These are phyloP conservation scores for Cepaea hortensis DNA, from an alignment of 2,888 invertebrate species.

Conservation along the genomic window DNA sequence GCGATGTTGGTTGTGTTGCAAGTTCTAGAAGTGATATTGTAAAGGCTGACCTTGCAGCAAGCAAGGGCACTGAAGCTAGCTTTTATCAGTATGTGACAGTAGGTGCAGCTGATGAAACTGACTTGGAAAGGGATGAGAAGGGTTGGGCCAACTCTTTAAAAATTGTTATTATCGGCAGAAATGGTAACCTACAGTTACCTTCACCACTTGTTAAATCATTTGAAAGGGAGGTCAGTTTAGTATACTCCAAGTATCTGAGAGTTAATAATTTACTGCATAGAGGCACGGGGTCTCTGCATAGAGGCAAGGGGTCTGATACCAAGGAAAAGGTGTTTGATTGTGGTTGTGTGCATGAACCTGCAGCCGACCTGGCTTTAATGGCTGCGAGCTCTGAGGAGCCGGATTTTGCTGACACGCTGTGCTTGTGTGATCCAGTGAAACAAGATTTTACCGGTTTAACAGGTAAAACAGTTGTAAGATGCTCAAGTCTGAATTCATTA, in stretches of 20 bases:
- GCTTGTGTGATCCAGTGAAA: background rate
- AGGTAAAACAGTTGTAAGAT: background rate
- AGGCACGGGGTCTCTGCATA: background rate
- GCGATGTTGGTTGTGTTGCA: background rate
- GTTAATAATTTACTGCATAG: background rate
- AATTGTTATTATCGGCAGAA: background rate
- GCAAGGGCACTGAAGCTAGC: background rate
- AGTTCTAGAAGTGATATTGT: background rate
- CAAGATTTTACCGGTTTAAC: background rate
- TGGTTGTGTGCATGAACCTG: too few species aligned
- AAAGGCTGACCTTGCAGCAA: background rate
- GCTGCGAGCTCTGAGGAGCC: too few species aligned
- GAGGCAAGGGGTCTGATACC: background rate
- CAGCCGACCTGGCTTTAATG: too few species aligned
- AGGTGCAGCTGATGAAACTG: background rate
- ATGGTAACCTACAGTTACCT: background rate
- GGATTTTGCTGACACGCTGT: background rate
- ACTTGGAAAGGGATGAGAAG: background rate
- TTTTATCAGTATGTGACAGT: background rate
- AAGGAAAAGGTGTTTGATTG: background rate
- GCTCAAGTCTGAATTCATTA: background rate
- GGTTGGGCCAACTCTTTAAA: background rate
- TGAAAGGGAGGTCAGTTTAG: constrained; percentile 12
- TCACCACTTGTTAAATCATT: background rate
- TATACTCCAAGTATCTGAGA: background rate